These are phyloP conservation scores for Cassiopea andromeda DNA, from an alignment of 30 jellyfish, hydroid and myxozoan species.

Conservation along the genomic window DNA sequence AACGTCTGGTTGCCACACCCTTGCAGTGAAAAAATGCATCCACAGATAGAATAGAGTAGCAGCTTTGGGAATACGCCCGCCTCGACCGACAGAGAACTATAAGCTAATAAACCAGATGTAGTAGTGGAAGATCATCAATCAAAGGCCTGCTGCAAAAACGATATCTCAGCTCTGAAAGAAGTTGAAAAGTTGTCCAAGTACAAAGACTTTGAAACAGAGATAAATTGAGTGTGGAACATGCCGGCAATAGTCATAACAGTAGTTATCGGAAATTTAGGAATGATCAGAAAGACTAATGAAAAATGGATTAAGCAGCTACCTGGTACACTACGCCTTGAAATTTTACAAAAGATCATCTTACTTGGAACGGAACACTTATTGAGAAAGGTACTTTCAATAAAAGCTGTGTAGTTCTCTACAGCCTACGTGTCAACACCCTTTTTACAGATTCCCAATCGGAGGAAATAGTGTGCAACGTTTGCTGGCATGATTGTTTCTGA, in stretches of 20 bases:
- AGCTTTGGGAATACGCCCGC: not conserved
- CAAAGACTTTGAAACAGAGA: slow-evolving; percentile 1
- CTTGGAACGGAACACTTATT: not conserved
- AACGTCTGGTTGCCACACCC: not conserved
- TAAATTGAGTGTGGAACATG: slow-evolving; percentile 7
- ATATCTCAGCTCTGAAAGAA: not conserved
- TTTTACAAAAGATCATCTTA: not conserved
- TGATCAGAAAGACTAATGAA: not conserved
- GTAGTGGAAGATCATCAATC: not conserved
- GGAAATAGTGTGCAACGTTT: too few relatives aligned
- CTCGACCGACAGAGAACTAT: slow-evolving; percentile 5
- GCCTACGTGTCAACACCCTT: not conserved
- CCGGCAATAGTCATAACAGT: not conserved
- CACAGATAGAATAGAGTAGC: not conserved
- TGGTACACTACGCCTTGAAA: not conserved
- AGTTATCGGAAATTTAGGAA: slow-evolving; percentile 1
- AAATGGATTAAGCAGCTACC: not conserved
- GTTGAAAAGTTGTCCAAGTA: slow-evolving; percentile 6
- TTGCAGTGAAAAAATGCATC: not conserved
- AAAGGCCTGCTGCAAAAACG: not conserved
- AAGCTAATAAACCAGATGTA: slow-evolving; percentile 11
- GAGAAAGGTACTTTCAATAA: not conserved
- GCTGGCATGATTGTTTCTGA: too few relatives aligned
- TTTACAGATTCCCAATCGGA: too few relatives aligned
- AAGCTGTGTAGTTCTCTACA: not conserved